A percentile compares a stretch with the other conserved stretches of the same genome.
Evolutionary conservation across 2,888 invertebrate species (phyloP).

Genomic region (Cerastoderma edule): DNA sequence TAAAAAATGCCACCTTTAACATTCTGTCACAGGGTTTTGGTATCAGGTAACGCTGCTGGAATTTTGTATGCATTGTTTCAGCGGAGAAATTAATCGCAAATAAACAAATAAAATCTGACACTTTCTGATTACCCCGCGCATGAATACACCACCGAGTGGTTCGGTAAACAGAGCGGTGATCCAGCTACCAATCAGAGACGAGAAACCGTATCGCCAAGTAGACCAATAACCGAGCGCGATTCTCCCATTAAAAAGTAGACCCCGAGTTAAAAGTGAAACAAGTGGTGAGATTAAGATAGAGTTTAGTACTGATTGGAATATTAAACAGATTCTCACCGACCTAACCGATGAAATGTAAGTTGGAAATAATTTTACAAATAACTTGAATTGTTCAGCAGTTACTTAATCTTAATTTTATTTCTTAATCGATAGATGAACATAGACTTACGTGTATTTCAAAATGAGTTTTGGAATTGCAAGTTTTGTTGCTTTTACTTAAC

Average conservation of each 20-base stretch:
- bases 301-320: slow-evolving; percentile 13
- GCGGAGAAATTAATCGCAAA: slow-evolving; percentile 46
- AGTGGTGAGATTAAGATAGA: slow-evolving; percentile 11
- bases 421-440: too few relatives aligned
- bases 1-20: slow-evolving; percentile 34
- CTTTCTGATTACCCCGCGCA: slow-evolving; percentile 48
- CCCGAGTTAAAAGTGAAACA: slow-evolving; percentile 12
- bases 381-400: too few relatives aligned
- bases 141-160: slow-evolving; percentile 17
- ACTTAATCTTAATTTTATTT: too few relatives aligned
- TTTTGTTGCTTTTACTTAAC: too few relatives aligned
- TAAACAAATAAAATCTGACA: slow-evolving; percentile 54
- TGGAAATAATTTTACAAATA: too few relatives aligned
- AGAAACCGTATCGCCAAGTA: slow-evolving; percentile 35
- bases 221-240: slow-evolving; percentile 9
- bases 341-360: slow-evolving; percentile 22
- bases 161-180: slow-evolving; percentile 29
- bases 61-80: slow-evolving; percentile 57
- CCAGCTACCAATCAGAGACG: slow-evolving; percentile 54
- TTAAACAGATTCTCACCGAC: background rate
- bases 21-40: slow-evolving; percentile 37
- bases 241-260: slow-evolving; percentile 8
- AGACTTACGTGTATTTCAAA: too few relatives aligned
- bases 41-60: slow-evolving; percentile 34
- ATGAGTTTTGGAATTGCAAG: too few relatives aligned